A percentile compares a stretch with the other conserved stretches of the same genome.
Conservation (phyloP, 2,888 invertebrate species). For the Drosophila neotestacea region DNA sequence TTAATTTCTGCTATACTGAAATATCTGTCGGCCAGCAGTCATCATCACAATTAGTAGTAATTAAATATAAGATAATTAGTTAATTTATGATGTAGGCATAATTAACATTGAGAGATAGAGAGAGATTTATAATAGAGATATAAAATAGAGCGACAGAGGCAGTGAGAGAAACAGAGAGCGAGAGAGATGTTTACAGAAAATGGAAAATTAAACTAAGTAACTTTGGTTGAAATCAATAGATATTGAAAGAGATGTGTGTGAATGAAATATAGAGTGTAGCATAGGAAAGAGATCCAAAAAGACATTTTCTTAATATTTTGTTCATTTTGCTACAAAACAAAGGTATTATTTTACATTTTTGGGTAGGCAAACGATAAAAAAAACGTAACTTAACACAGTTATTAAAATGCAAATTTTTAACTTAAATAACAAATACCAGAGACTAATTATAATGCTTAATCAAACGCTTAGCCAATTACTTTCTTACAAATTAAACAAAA, state of each 20-base stretch:
- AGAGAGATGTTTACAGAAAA: constrained; percentile 27
- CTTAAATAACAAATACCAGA: constrained; percentile 37
- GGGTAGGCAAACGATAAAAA: constrained; percentile 33
- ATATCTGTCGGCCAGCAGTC: constrained; percentile 32
- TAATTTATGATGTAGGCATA: constrained; percentile 49
- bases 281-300: constrained; percentile 84
- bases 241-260: background rate
- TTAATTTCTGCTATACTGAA: constrained; percentile 18
- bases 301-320: constrained; percentile 81
- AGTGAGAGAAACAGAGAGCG: constrained; percentile 20
- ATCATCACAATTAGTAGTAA: constrained; percentile 46
- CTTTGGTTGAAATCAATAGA: constrained; percentile 9
- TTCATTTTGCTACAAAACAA: constrained; percentile 61
- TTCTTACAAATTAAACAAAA: background rate
- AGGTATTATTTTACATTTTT: constrained; percentile 65
- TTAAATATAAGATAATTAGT: constrained; percentile 52
- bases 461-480: constrained; percentile 23
- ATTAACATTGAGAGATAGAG: constrained; percentile 47
- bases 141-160: constrained; percentile 43
- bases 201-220: constrained; percentile 13
- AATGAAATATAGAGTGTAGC: constrained; percentile 46
- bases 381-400: constrained; percentile 33
- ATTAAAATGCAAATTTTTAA: constrained; percentile 51
- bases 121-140: constrained; percentile 43
- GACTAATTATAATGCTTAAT: constrained; percentile 46